Evolutionary conservation across 92 coral and sea anemone species (phyloP).

Genomic region (Phenganax subtilis): DNA sequence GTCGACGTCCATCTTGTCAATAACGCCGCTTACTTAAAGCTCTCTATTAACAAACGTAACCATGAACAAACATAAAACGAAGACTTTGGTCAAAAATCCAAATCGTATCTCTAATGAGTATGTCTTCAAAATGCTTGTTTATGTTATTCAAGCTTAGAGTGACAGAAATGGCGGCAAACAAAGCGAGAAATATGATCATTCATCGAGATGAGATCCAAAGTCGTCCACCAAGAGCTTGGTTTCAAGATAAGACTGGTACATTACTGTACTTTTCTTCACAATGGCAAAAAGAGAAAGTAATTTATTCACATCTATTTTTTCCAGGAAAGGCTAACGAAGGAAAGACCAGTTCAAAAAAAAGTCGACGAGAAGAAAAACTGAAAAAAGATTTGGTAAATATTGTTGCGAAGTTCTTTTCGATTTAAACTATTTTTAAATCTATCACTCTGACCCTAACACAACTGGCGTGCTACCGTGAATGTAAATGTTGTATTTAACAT

Average conservation of each 20-base stretch:
- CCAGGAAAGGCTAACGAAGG: conserved; percentile 20
- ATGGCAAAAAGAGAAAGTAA: not conserved
- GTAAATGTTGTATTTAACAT: not conserved
- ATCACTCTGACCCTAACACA: too few relatives aligned
- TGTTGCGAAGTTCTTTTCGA: not conserved
- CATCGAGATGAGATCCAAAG: conserved; percentile 87
- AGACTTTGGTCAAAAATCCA: too few relatives aligned
- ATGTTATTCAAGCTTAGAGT: conserved; percentile 59
- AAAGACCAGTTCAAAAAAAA: conserved; percentile 20
- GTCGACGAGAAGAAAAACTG: conserved; percentile 22
- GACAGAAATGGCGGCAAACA: conserved; percentile 89
- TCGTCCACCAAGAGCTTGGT: conserved; percentile 94
- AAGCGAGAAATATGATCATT: conserved; percentile 81
- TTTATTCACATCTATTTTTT: not conserved
- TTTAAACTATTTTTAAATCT: not conserved
- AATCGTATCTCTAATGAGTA: too few relatives aligned
- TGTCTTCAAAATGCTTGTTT: not conserved
- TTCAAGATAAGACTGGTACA: conserved; percentile 64
- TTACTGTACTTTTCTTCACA: not conserved
- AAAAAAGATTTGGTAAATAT: conserved; percentile 13
- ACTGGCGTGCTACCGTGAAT: too few relatives aligned
- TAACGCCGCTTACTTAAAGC: too few relatives aligned
- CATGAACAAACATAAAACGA: too few relatives aligned
- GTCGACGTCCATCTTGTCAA: too few relatives aligned
- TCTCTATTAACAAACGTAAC: too few relatives aligned